Base-by-base conservation (phyloP, 2,797 vertebrate genomes). In the Rhadinocentrus ornatus region DNA sequence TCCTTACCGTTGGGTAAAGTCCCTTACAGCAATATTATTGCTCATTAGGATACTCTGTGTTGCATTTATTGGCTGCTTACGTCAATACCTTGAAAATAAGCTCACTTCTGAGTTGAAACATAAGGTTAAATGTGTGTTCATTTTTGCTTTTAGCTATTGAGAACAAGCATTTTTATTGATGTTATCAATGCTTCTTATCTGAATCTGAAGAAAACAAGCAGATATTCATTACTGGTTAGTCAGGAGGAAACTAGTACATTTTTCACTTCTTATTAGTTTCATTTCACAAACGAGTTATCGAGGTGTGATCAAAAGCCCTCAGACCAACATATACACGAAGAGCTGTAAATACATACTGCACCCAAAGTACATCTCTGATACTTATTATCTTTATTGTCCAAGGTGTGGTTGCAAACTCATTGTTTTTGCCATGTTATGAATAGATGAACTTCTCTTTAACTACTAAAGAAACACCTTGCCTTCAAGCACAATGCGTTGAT, bases 341-440 rank as follows among this genome's bases (percentile, higher is more conserved):
- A 31, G 53, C 6, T 55, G 27, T 48, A 37, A 18, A 27, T 56
- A 18, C 50, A 58, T 7, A 39, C 60, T 60, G 32, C 41, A 13
- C n/a, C 29, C n/a, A 20, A 41, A 29, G 46, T 31, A 59, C 3
- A 15, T 27, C 13, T 46, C 24, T 26, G 31, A 31, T 27, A 34
- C 29, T 29, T 52, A 2, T 22, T 24, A 18, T 68, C 3, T 20
- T 50, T 48, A 13, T 55, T 56, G 55, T 64, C 39, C 16, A 10
- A 18, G 70, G 34, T 56, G 53, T 73, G 61, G 63, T 59, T 65
- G 18, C 12, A 8, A 9, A 3, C 41, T 65, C 16, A 4, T 77
- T 11, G 44, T 69, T 77, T 53, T 32, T 52, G 29, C 83, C 82
- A 24, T 77, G 78, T 37, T 35, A 46, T 60, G 52, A 69, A 71